Evolutionary conservation across 2,797 vertebrate species (phyloP).

Genomic region (Cottoperca gobio): DNA sequence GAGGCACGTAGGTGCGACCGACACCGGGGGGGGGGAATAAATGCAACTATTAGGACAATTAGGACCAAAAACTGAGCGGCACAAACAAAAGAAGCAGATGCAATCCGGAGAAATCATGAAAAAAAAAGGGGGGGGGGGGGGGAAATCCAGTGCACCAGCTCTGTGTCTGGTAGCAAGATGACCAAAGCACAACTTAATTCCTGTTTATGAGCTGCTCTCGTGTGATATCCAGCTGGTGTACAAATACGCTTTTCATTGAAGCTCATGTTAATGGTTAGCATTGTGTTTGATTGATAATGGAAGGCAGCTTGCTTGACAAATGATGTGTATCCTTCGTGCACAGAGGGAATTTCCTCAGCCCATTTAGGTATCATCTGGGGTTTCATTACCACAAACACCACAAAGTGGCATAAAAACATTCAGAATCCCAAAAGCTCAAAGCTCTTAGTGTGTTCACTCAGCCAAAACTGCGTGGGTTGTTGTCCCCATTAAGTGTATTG

Average conservation of each 20-base stretch:
- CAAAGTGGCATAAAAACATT: conserved; percentile 52
- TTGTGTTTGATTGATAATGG: conserved; percentile 48
- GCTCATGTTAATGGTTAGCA: conserved; percentile 37
- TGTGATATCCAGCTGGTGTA: conserved; percentile 38
- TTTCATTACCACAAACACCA: conserved; percentile 46
- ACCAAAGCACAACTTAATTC: conserved; percentile 27
- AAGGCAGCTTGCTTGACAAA: conserved; percentile 54
- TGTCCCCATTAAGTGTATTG: conserved; percentile 27
- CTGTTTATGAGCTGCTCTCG: conserved; percentile 10
- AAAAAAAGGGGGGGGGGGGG: too few species aligned
- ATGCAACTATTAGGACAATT: conserved; percentile 44
- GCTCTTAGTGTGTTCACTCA: conserved; percentile 43
- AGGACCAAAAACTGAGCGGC: conserved; percentile 34
- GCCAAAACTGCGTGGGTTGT: conserved; percentile 43
- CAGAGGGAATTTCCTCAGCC: conserved; percentile 40
- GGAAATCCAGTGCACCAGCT: background rate
- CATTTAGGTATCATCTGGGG: conserved; percentile 43
- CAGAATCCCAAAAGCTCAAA: conserved; percentile 53
- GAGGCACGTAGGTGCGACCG: conserved; percentile 59
- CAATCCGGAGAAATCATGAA: background rate
- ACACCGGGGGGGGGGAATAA: background rate
- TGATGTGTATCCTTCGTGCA: conserved; percentile 50
- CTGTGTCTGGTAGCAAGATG: conserved; percentile 20
- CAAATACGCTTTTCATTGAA: conserved; percentile 45
- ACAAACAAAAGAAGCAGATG: conserved; percentile 34